These are phyloP conservation scores for Plectrocnemia conspersa DNA, from an alignment of 1,140 invertebrate genomes.

Conservation along the genomic window DNA sequence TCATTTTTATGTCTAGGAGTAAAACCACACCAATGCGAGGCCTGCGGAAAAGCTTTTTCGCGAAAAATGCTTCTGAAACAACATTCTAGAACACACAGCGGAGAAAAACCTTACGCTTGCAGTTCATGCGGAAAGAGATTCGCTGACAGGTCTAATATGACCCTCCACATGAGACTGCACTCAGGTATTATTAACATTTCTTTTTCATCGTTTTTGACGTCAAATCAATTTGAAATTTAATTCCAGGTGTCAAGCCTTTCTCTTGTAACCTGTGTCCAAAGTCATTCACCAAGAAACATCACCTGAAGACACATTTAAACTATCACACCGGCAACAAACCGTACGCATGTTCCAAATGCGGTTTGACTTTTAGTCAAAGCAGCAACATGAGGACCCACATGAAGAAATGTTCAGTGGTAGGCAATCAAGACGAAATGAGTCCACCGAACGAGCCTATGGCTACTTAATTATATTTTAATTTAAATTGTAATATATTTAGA, in stretches of 20 bases:
- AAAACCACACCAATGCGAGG: conserved; percentile 78
- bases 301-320: conserved; percentile 79
- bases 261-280: conserved; percentile 79
- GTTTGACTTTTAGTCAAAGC: conserved; percentile 68
- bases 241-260: conserved; percentile 76
- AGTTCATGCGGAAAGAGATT: conserved; percentile 67
- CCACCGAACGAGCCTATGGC: too few relatives aligned
- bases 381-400: conserved; percentile 76
- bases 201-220: background rate
- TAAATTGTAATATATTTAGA: too few relatives aligned
- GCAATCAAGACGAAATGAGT: background rate
- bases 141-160: conserved; percentile 79
- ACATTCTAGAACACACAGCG: conserved; percentile 71
- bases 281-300: conserved; percentile 81
- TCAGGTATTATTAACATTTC: conserved; percentile 49
- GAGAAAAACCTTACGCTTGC: conserved; percentile 71
- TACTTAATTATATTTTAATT: too few relatives aligned
- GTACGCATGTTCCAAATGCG: conserved; percentile 69
- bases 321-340: conserved; percentile 74
- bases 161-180: conserved; percentile 70
- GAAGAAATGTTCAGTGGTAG: conserved; percentile 56
- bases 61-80: conserved; percentile 76
- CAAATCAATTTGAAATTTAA: background rate
- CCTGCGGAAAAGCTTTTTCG: conserved; percentile 83
- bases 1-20: conserved; percentile 51